phyloP scores from a whole-genome alignment of 2,888 invertebrate species.

The Athalia rosae region DNA sequence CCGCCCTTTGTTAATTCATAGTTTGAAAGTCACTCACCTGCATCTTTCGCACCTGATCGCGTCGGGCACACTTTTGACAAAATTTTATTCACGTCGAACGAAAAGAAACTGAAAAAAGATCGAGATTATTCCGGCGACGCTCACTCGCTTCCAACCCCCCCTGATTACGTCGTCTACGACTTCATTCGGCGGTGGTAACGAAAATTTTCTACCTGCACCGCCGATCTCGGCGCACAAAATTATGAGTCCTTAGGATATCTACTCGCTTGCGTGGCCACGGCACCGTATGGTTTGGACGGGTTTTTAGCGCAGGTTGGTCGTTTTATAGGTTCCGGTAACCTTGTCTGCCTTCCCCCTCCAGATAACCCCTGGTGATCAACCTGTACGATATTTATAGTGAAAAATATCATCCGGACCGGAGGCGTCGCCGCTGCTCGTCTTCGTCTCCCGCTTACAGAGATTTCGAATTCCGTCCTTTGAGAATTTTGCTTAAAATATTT shows the following conservation, averaged over 20 bases:
- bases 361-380: conserved; percentile 37
- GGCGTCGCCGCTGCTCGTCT: too few species aligned
- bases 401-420: too few species aligned
- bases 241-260: conserved; percentile 30
- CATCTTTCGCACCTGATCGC: too few species aligned
- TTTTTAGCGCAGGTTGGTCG: conserved; percentile 60
- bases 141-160: neutral
- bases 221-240: conserved; percentile 26
- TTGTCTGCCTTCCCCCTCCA: conserved; percentile 60
- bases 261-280: conserved; percentile 57
- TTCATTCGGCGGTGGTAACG: neutral
- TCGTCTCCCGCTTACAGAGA: too few species aligned
- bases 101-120: neutral
- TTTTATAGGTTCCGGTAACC: conserved; percentile 68
- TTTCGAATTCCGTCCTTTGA: too few species aligned
- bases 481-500: too few species aligned
- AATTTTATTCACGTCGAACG: too few species aligned
- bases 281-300: conserved; percentile 60
- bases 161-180: conserved; percentile 4
- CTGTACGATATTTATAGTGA: conserved; percentile 20
- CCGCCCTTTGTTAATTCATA: too few species aligned
- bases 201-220: conserved; percentile 20
- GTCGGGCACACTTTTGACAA: too few species aligned
- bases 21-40: too few species aligned
- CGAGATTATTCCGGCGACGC: neutral